A percentile compares a stretch with the other conserved stretches of the same genome.
These are phyloP conservation scores for Pogonomyrmex californicus DNA, from an alignment of 1,140 invertebrate species.

Conservation along the genomic window DNA sequence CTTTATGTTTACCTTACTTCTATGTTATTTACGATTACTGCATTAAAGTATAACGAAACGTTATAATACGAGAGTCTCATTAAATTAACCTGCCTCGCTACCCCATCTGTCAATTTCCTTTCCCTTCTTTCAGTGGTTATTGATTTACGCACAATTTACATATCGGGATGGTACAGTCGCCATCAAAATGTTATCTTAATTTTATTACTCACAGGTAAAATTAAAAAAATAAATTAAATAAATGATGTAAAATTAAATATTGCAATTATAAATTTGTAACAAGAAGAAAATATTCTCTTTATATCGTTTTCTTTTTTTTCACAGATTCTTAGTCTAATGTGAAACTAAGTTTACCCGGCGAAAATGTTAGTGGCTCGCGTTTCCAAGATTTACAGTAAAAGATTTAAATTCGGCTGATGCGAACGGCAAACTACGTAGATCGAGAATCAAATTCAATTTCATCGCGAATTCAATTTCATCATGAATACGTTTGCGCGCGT, in stretches of 20 bases:
- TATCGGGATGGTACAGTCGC: slow-evolving; percentile 42
- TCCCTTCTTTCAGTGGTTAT: slow-evolving; percentile 46
- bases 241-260: not conserved
- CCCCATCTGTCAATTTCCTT: slow-evolving; percentile 15
- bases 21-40: slow-evolving; percentile 57
- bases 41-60: slow-evolving; percentile 67
- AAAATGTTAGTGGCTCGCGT: not conserved
- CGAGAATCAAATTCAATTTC: slow-evolving; percentile 38
- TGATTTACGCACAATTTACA: slow-evolving; percentile 23
- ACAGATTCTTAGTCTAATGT: not conserved
- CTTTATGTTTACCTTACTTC: slow-evolving; percentile 58
- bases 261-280: not conserved
- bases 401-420: not conserved
- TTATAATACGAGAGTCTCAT: slow-evolving; percentile 61
- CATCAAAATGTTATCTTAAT: not conserved
- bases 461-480: not conserved
- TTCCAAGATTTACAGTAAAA: not conserved
- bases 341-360: not conserved
- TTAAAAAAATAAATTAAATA: not conserved
- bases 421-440: not conserved
- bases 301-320: not conserved
- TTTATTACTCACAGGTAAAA: no score
- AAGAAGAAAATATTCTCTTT: not conserved
- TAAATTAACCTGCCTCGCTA: slow-evolving; percentile 61
- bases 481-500: not conserved